Percentiles rank a stretch among this genome's conserved stretches.
Evolutionary conservation across 2,888 invertebrate genomes (phyloP).

Genomic region (Sylvicola fuscatus): DNA sequence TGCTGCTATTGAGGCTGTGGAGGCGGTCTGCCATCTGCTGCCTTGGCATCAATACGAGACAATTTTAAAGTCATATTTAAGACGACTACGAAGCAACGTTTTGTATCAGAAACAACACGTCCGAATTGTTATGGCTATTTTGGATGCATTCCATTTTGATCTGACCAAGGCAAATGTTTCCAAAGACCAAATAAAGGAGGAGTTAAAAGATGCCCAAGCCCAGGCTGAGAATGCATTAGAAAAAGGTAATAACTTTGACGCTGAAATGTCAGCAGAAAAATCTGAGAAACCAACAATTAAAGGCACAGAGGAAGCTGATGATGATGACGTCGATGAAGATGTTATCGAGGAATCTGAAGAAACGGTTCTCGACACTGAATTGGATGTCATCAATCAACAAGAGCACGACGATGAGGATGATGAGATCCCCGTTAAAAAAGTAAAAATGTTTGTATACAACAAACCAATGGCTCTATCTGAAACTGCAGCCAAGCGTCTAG

Average conservation of each 20-base stretch:
- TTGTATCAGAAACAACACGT: conserved; percentile 72
- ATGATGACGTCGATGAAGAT: conserved; percentile 13
- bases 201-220: conserved; percentile 12
- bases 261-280: conserved; percentile 11
- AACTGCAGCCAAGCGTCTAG: conserved; percentile 54
- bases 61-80: conserved; percentile 59
- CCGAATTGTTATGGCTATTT: conserved; percentile 49
- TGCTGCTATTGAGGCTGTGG: conserved; percentile 63
- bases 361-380: conserved; percentile 10
- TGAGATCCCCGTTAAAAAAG: conserved; percentile 12
- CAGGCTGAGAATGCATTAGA: conserved; percentile 13
- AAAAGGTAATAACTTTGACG: conserved; percentile 8
- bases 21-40: conserved; percentile 50
- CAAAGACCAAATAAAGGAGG: conserved; percentile 12
- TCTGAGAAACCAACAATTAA: conserved; percentile 17
- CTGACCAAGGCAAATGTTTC: conserved; percentile 36
- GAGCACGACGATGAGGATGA: conserved; percentile 19
- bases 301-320: conserved; percentile 10
- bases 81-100: conserved; percentile 44
- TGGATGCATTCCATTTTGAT: conserved; percentile 88
- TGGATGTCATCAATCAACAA: conserved; percentile 24
- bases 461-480: conserved; percentile 37
- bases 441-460: conserved; percentile 12
- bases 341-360: conserved; percentile 25
- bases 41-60: conserved; percentile 84